Conservation (phyloP, 2,113 vertebrate species). For the Sapajus apella region DNA sequence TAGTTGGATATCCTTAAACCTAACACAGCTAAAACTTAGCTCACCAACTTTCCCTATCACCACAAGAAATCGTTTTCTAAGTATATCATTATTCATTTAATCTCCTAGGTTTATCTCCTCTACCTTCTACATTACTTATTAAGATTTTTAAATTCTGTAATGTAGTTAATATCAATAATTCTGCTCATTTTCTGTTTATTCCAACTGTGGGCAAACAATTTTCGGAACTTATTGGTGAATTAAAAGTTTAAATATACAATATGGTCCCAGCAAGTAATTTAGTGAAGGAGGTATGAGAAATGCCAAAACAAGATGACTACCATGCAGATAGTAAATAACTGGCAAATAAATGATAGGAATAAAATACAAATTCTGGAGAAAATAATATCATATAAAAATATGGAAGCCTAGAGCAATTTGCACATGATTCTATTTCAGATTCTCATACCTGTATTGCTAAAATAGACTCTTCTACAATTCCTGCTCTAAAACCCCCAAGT, state of each 20-base stretch:
- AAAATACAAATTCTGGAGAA: not conserved
- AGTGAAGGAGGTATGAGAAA: not conserved
- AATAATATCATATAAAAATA: not conserved
- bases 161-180: not conserved
- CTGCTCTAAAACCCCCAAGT: not conserved
- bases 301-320: not conserved
- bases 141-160: not conserved
- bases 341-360: not conserved
- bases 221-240: not conserved
- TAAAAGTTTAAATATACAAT: not conserved
- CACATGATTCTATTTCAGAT: not conserved
- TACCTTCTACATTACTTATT: not conserved
- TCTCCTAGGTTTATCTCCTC: not conserved
- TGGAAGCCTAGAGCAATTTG: not conserved
- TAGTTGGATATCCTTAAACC: not conserved
- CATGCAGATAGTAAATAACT: not conserved
- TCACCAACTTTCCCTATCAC: not conserved
- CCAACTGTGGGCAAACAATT: not conserved
- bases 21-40: not conserved
- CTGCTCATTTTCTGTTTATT: not conserved
- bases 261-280: not conserved
- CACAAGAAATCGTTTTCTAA: not conserved
- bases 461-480: constrained; percentile 6
- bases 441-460: not conserved
- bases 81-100: not conserved